phyloP scores from a whole-genome alignment of 1,140 invertebrate genomes.

The Cephus cinctus region DNA sequence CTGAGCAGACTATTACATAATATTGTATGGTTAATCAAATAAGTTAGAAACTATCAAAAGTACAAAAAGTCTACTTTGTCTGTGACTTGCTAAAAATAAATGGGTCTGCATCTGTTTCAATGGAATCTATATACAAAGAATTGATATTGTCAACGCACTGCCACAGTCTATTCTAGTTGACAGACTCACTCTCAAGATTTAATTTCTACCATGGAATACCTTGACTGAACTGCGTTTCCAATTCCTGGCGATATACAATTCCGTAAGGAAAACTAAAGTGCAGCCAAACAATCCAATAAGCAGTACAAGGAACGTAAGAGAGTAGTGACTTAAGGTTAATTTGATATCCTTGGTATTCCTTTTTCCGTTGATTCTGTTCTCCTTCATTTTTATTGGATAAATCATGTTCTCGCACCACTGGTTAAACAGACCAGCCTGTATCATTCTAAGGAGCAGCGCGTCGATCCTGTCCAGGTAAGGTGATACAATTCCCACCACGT shows the following conservation, averaged over 20 bases:
- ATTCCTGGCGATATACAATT: slow-evolving; percentile 19
- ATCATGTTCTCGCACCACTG: slow-evolving; percentile 24
- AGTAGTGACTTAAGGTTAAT: slow-evolving; percentile 28
- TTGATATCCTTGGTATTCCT: slow-evolving; percentile 7
- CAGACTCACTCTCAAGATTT: slow-evolving; percentile 23
- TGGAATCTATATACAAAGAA: too few relatives aligned
- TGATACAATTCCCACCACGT: slow-evolving; percentile 16
- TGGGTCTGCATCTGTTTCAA: too few relatives aligned
- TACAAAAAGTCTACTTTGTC: too few relatives aligned
- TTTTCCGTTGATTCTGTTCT: slow-evolving; percentile 2
- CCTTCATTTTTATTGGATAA: neutral
- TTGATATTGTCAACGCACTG: too few relatives aligned
- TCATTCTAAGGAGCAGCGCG: slow-evolving; percentile 18
- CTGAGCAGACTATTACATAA: too few relatives aligned
- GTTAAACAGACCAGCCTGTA: slow-evolving; percentile 20
- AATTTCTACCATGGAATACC: slow-evolving; percentile 39
- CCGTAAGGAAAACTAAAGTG: slow-evolving; percentile 19
- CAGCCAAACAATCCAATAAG: slow-evolving; percentile 16
- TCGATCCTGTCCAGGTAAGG: slow-evolving; percentile 31
- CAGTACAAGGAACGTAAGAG: slow-evolving; percentile 25
- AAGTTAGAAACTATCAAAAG: too few relatives aligned
- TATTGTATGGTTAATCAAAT: too few relatives aligned
- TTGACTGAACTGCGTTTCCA: too few relatives aligned
- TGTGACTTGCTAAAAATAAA: too few relatives aligned
- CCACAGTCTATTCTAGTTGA: too few relatives aligned